Conservation (phyloP, 2,888 invertebrate genomes). For the Mesoligia furuncula region DNA sequence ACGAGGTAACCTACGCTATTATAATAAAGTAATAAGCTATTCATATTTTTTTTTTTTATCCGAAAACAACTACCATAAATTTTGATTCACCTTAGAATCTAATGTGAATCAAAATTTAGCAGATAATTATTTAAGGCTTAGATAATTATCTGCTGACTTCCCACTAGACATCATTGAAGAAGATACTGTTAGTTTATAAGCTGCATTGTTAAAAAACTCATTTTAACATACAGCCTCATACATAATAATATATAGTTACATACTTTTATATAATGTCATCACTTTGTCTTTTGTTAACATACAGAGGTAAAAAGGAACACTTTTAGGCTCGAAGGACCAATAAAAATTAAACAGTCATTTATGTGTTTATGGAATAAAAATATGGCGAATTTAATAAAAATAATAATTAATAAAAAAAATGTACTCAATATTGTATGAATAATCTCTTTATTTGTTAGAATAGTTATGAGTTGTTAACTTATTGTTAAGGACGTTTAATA, state of each 20-base stretch:
- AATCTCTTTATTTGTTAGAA: background rate
- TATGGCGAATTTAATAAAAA: no score
- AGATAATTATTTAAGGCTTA: no score
- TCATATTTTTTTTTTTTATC: background rate
- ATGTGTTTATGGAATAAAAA: no score
- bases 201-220: background rate
- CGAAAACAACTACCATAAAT: background rate
- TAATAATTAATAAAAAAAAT: no score
- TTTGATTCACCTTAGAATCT: background rate
- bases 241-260: slow-evolving; percentile 8
- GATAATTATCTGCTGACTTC: slow-evolving; percentile 4
- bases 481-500: background rate
- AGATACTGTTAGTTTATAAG: slow-evolving; percentile 2
- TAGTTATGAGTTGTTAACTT: no score
- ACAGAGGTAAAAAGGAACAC: background rate
- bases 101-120: no score
- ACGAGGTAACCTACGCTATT: no score
- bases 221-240: background rate
- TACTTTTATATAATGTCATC: slow-evolving; percentile 22
- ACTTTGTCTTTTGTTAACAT: slow-evolving; percentile 1
- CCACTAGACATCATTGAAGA: background rate
- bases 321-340: background rate
- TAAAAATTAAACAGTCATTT: background rate
- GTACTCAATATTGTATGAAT: background rate
- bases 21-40: background rate